These are phyloP conservation scores for Threskiornis aethiopicus DNA, from an alignment of 2,797 vertebrate genomes.

Conservation along the genomic window DNA sequence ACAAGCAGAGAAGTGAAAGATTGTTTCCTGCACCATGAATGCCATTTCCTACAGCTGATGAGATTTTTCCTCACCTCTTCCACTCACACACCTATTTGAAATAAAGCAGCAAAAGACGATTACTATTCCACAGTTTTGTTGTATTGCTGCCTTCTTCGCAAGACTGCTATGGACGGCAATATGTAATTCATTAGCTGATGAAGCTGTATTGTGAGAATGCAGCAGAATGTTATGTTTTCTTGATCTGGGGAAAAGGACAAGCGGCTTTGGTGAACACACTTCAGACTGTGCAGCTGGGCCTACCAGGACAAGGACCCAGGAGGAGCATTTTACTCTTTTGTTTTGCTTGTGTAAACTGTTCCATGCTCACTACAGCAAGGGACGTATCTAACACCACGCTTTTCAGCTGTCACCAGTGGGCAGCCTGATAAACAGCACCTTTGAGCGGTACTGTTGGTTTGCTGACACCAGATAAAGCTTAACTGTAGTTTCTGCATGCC, in stretches of 20 bases:
- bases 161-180: background rate
- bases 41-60: background rate
- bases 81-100: background rate
- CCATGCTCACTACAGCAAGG: background rate
- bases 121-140: background rate
- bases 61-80: background rate
- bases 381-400: fast-evolving
- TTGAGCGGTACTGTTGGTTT: background rate
- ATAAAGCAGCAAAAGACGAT: background rate
- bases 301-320: fast-evolving
- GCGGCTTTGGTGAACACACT: background rate
- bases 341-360: background rate
- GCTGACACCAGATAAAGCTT: background rate
- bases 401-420: background rate
- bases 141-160: background rate
- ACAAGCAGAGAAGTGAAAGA: background rate
- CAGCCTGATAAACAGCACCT: background rate
- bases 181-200: background rate
- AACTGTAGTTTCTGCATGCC: background rate
- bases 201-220: fast-evolving
- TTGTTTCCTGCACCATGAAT: background rate
- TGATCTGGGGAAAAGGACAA: background rate
- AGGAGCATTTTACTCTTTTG: background rate
- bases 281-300: background rate
- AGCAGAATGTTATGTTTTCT: background rate